Evolutionary conservation across 2,888 invertebrate species (phyloP), one percentile per base, ranked within the genome.

Genomic region (Pristionchus arcanus): DNA sequence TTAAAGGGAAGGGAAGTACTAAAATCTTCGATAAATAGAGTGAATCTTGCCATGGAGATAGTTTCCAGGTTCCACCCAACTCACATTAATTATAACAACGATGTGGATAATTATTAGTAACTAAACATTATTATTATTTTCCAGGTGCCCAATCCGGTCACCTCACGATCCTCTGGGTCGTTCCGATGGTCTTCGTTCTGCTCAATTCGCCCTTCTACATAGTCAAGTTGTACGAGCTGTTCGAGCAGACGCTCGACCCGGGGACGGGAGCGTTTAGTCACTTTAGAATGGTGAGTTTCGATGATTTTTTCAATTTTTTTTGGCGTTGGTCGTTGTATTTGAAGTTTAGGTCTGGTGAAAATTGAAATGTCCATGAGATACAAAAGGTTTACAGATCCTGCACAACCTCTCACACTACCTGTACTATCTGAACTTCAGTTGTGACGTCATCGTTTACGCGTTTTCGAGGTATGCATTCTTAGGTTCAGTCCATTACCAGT

Each of bases 381-480:
- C 21, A 25, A 31, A 16, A 21, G 11, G 25, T 25, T 89, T 92
- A 88, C 90, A 93, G 92, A 89, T 91, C n/a, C 84, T 92, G 87
- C 94, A 94, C 91, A 94, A 94, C 90, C 91, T 92, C 21, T 93
- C 94, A 21, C 94, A 95, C 86, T 94, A 95, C 90, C 90, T 94
- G 87, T 95, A 95, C 90, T 95, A 95, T 88, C 88, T 94, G 84
- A 95, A 94, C 90, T 94, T 94, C 66, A 94, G 94, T 53, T 93
- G 93, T 87, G 95, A 95, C 91, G 93, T 95, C 28, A 90, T 95
- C 53, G 95, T 95, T 21, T 95, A 95, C 87, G 95, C 95, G 5
- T 94, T 94, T 87, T 94, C 94, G 49, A 94, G 94, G 94, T 94
- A n/a, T n/a, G n/a, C n/a, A n/a, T n/a, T n/a, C n/a, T n/a, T n/a